Percentiles rank a stretch among this genome's conserved stretches.
Evolutionary conservation across 2,888 invertebrate species (phyloP).

Genomic region (Eupithecia subumbrata): DNA sequence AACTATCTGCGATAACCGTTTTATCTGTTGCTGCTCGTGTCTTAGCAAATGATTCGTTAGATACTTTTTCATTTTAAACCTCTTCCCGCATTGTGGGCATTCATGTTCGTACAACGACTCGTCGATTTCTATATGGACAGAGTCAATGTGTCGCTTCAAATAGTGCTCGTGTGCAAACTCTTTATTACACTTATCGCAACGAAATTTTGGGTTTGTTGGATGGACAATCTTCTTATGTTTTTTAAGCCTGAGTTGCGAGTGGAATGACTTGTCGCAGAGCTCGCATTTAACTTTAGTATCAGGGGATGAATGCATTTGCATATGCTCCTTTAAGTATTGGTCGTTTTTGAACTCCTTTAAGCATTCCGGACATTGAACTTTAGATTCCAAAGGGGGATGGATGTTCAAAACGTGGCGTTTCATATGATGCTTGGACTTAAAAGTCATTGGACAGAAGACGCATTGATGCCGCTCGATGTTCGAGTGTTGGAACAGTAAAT

Average conservation of each 20-base stretch:
- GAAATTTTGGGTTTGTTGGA: slow-evolving; percentile 70
- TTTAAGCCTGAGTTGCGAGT: slow-evolving; percentile 72
- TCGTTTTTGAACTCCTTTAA: slow-evolving; percentile 79
- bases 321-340: slow-evolving; percentile 76
- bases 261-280: slow-evolving; percentile 74
- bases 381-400: slow-evolving; percentile 76
- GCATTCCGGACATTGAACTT: slow-evolving; percentile 75
- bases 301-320: slow-evolving; percentile 74
- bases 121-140: slow-evolving; percentile 72
- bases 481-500: slow-evolving; percentile 72
- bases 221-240: slow-evolving; percentile 79
- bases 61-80: slow-evolving; percentile 74
- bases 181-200: slow-evolving; percentile 75
- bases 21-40: slow-evolving; percentile 76
- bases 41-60: slow-evolving; percentile 73
- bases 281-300: slow-evolving; percentile 77
- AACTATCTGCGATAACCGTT: slow-evolving; percentile 75
- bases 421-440: slow-evolving; percentile 78
- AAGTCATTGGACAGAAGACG: slow-evolving; percentile 77
- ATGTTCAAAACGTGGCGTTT: slow-evolving; percentile 76
- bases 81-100: slow-evolving; percentile 75
- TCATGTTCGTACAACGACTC: slow-evolving; percentile 72
- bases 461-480: slow-evolving; percentile 72
- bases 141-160: slow-evolving; percentile 68
- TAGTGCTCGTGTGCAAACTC: slow-evolving; percentile 78